A percentile compares a stretch with the other conserved stretches of the same genome.
Evolutionary conservation across 2,797 vertebrate species (phyloP).

Genomic region (Gadopsis marmoratus): DNA sequence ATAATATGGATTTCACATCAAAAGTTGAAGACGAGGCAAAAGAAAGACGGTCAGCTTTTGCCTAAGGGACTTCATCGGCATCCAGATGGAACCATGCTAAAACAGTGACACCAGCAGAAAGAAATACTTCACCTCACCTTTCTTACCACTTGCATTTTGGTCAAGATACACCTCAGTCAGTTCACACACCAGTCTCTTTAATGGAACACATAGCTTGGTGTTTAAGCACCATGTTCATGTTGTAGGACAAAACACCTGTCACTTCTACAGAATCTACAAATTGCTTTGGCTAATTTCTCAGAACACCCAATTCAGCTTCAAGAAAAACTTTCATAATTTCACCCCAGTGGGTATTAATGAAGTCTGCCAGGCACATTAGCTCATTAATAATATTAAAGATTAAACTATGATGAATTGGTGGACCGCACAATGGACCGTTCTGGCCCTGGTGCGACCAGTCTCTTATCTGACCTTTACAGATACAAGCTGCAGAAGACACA

Average conservation of each 20-base stretch:
- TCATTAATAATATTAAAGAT: conserved; percentile 77
- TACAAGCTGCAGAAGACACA: conserved; percentile 62
- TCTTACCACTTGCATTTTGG: neutral
- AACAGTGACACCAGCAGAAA: conserved; percentile 29
- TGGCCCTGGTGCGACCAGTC: conserved; percentile 70
- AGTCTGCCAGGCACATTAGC: conserved; percentile 70
- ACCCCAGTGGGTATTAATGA: conserved; percentile 70
- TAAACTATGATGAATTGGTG: conserved; percentile 74
- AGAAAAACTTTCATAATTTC: conserved; percentile 63
- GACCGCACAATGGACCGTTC: conserved; percentile 71
- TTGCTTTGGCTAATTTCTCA: conserved; percentile 48
- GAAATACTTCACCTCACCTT: neutral
- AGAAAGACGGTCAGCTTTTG: conserved; percentile 11
- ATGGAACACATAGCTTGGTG: neutral
- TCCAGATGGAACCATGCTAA: conserved; percentile 25
- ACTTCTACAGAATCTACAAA: conserved; percentile 50
- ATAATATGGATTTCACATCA: conserved; percentile 44
- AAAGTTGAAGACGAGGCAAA: conserved; percentile 51
- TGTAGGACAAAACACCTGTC: conserved; percentile 36
- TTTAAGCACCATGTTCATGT: conserved; percentile 27
- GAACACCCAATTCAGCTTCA: conserved; percentile 58
- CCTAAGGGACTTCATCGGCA: conserved; percentile 22
- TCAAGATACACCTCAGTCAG: neutral
- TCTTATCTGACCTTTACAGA: conserved; percentile 82
- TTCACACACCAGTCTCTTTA: neutral